phyloP scores from a whole-genome alignment of 2,888 invertebrate genomes.

The Arrhopalites spinosus region DNA sequence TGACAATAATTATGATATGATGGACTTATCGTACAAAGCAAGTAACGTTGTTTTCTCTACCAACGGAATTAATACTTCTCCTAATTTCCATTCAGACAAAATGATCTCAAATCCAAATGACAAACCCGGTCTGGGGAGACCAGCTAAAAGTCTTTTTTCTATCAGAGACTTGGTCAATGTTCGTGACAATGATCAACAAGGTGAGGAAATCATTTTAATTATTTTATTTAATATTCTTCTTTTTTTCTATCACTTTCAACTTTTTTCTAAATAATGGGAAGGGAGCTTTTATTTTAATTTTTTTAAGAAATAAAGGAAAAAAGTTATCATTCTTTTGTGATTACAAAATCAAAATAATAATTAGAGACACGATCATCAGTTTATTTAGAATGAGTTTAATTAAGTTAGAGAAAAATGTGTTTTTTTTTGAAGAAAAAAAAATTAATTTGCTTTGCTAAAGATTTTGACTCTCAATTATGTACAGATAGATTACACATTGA shows the following conservation, averaged over 20 bases:
- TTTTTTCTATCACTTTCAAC: not conserved
- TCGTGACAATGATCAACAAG: slow-evolving; percentile 53
- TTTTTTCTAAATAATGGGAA: not conserved
- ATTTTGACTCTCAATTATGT: no score
- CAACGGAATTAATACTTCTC: slow-evolving; percentile 29
- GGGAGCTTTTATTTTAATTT: not conserved
- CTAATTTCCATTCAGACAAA: slow-evolving; percentile 41
- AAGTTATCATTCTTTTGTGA: not conserved
- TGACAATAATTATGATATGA: slow-evolving; percentile 39
- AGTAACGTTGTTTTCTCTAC: slow-evolving; percentile 12
- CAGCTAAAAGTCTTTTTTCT: slow-evolving; percentile 55
- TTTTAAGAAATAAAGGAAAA: not conserved
- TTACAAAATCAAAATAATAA: no score
- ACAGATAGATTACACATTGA: no score
- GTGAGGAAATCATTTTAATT: slow-evolving; percentile 31
- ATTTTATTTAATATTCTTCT: not conserved
- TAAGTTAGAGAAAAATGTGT: slow-evolving; percentile 6
- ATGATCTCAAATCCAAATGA: slow-evolving; percentile 53
- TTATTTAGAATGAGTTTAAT: slow-evolving; percentile 2
- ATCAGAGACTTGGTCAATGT: slow-evolving; percentile 56
- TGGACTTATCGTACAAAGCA: slow-evolving; percentile 55
- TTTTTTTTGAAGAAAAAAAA: no score
- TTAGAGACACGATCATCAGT: not conserved
- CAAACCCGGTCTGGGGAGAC: slow-evolving; percentile 39
- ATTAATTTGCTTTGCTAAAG: not conserved